Base-by-base conservation (phyloP, 2,888 invertebrate species). In the Nephrocerus scutellatus region DNA sequence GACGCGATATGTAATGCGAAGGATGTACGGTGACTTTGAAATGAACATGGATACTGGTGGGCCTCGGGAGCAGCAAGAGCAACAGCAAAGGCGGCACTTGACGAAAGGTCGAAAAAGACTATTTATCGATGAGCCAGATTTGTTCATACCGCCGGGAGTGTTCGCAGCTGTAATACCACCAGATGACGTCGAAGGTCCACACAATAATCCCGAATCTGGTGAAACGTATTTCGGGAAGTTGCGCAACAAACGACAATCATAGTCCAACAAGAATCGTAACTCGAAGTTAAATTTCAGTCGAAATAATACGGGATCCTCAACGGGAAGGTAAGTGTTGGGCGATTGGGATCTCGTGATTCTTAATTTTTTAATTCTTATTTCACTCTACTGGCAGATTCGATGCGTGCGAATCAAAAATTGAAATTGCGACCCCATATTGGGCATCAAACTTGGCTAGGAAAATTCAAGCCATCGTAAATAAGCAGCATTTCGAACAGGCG, bases 391-490 rank as follows among this genome's bases (percentile, higher is more conserved):
- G 13, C 67, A 85, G 85, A 62, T 72, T 89, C 44, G 91, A 92
- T 64, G 83, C 88, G 1, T 92, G 92, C 58, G 89, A 91, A 62
- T 90, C 90, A 41, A 88, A 89, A 65, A 80, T 88, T 29, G 91
- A 92, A 68, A 89, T 92, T 55, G 84, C 88, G 43, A 92, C 91
- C 4, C 92, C 92, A 0, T 92, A 90, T 61, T 92, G 91, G 91
- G 91, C 91, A 6, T 82, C 88, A 13, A 92, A 91, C 68, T 90
- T 90, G 2, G 89, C 88, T 13, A 87, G 89, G 36, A 90, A 91
- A 71, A 79, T 90, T 39, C 75, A 91, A 36, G 91, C 91, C 20
- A 87, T 92, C 48, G 91, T 92, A 34, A 92, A 92, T 66, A 92
- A 90, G 8, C 89, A 90, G 71, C 90, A 91, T 68, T 90, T 92